Evolutionary conservation across 2,113 vertebrate genomes (phyloP).

Genomic region (Oncorhynchus tshawytscha): DNA sequence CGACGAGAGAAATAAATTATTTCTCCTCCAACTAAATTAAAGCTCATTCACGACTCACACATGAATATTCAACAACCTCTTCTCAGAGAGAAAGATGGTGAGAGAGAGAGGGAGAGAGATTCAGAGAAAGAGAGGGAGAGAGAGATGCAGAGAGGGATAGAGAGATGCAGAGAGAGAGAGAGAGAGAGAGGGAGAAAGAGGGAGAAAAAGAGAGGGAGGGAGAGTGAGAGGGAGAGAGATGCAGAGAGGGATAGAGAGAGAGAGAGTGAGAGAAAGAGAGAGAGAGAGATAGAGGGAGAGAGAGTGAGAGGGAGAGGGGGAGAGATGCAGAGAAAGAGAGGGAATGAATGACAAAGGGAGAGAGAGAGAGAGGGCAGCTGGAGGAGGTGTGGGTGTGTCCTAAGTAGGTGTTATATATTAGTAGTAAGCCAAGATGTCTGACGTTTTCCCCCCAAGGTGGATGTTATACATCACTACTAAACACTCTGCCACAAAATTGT

Average conservation of each 20-base stretch:
- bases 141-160: not conserved
- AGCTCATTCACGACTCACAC: not conserved
- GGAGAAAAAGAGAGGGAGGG: not conserved
- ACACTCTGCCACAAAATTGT: constrained; percentile 16
- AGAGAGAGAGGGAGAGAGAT: not conserved
- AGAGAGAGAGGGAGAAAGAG: not conserved
- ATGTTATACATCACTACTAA: not conserved
- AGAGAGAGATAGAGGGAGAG: not conserved
- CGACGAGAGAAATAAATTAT: not conserved
- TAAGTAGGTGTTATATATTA: not conserved
- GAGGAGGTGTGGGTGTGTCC: not conserved
- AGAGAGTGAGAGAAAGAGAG: not conserved
- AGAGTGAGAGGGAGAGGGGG: not conserved
- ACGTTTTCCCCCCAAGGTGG: not conserved
- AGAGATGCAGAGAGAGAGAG: not conserved
- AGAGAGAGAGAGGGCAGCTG: not conserved
- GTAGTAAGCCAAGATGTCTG: not conserved
- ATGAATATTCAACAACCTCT: not conserved
- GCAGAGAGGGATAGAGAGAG: not conserved
- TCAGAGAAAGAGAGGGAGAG: not conserved
- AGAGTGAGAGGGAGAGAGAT: not conserved
- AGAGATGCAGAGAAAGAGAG: not conserved
- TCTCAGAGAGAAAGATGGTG: not conserved
- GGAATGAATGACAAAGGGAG: not conserved
- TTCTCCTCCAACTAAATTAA: not conserved